Evolutionary conservation across 2,888 invertebrate genomes (phyloP).

Genomic region (Nephrotoma flavescens): DNA sequence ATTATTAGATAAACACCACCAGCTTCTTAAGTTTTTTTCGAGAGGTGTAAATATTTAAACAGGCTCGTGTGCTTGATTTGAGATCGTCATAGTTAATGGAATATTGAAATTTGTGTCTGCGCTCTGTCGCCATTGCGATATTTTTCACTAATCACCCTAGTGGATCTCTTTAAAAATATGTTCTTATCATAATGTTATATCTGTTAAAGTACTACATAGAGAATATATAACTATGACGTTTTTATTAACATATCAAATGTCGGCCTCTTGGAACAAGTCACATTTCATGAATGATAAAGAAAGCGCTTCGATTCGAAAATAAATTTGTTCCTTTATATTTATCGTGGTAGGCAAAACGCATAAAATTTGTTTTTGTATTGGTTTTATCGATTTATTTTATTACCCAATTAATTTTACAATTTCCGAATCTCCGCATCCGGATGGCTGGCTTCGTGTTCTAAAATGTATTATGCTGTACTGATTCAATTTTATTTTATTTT

Average conservation of each 20-base stretch:
- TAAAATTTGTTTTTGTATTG: background rate
- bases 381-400: background rate
- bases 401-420: background rate
- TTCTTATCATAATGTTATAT: no score
- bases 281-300: background rate
- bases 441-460: background rate
- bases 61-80: no score
- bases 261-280: background rate
- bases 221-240: background rate
- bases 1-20: no score
- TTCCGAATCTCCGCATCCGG: background rate
- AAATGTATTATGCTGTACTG: no score
- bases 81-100: no score
- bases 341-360: background rate
- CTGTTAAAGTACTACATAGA: no score
- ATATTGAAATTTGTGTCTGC: no score
- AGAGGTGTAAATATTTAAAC: no score
- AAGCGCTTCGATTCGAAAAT: background rate
- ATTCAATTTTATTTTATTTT: background rate
- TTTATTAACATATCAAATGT: background rate
- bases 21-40: no score
- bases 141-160: no score
- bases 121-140: no score
- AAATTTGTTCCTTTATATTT: background rate
- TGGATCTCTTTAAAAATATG: no score